These are phyloP conservation scores for Aromia moschata DNA, from an alignment of 2,888 invertebrate species.

Conservation along the genomic window DNA sequence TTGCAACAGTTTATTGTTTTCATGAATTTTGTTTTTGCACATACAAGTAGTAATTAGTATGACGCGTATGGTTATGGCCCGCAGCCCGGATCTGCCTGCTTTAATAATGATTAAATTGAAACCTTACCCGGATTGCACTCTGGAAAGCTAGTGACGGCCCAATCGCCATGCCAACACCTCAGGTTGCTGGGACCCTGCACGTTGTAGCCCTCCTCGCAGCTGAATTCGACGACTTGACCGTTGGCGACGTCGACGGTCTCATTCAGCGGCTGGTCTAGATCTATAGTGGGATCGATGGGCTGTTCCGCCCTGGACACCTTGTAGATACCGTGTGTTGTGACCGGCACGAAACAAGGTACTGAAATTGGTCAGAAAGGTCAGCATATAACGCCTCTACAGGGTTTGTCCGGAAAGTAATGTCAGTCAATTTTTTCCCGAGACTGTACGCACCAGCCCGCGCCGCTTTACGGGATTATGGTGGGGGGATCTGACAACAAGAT, in stretches of 20 bases:
- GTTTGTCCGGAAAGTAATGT: too few species aligned
- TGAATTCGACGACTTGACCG: constrained; percentile 78
- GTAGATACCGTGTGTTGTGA: constrained; percentile 75
- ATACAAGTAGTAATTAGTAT: too few species aligned
- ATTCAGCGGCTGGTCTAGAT: constrained; percentile 68
- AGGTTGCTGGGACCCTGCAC: constrained; percentile 77
- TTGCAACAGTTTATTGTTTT: too few species aligned
- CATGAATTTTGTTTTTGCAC: too few species aligned
- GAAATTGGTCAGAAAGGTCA: constrained; percentile 38
- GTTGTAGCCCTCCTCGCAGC: constrained; percentile 78
- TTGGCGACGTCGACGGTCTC: constrained; percentile 72
- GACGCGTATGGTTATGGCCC: too few species aligned
- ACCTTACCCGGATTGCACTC: constrained; percentile 79
- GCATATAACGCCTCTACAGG: too few species aligned
- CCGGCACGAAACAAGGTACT: constrained; percentile 78
- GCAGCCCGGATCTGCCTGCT: too few species aligned
- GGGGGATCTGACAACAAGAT: too few species aligned
- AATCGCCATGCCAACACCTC: constrained; percentile 83
- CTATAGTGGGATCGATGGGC: constrained; percentile 50
- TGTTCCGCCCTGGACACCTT: constrained; percentile 64
- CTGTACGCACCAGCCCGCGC: too few species aligned
- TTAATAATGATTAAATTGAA: too few species aligned
- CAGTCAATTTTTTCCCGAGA: too few species aligned
- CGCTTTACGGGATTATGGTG: too few species aligned
- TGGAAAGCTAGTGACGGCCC: constrained; percentile 80